Evolutionary conservation across 2,888 invertebrate genomes (phyloP).

Genomic region (Philopedon plagiatum): DNA sequence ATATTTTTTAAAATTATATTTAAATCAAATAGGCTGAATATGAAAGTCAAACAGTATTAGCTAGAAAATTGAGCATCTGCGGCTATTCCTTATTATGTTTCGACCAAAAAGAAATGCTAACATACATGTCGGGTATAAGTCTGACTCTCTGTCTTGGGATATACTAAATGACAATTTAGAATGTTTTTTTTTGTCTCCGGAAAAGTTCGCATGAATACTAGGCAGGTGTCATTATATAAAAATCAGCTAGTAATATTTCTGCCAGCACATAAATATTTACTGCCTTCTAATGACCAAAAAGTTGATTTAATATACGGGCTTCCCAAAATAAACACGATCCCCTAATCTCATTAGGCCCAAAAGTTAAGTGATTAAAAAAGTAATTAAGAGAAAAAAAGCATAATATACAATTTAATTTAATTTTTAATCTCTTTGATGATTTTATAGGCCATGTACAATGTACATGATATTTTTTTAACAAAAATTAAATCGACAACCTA

Average conservation of each 20-base stretch:
- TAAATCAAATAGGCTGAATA: too few relatives aligned
- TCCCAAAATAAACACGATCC: constrained; percentile 1
- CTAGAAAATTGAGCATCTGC: too few relatives aligned
- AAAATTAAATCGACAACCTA: neutral
- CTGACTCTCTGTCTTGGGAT: too few relatives aligned
- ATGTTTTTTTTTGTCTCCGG: too few relatives aligned
- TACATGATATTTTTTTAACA: neutral
- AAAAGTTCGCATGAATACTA: too few relatives aligned
- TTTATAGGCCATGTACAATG: neutral
- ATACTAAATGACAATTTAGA: too few relatives aligned
- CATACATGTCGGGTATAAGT: too few relatives aligned
- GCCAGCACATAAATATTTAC: neutral
- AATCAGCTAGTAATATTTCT: neutral
- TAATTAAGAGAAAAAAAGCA: constrained; percentile 23
- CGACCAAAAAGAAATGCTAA: too few relatives aligned
- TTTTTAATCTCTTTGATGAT: constrained; percentile 19
- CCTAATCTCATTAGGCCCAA: constrained; percentile 24
- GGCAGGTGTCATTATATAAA: neutral
- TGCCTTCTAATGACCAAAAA: neutral
- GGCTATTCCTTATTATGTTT: too few relatives aligned
- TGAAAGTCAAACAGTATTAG: too few relatives aligned
- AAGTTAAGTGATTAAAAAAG: constrained; percentile 35
- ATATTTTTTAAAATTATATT: too few relatives aligned
- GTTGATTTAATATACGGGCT: neutral
- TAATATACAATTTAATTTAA: constrained; percentile 11